Base-by-base conservation (phyloP, 2,113 vertebrate species). In the Polyodon spathula region DNA sequence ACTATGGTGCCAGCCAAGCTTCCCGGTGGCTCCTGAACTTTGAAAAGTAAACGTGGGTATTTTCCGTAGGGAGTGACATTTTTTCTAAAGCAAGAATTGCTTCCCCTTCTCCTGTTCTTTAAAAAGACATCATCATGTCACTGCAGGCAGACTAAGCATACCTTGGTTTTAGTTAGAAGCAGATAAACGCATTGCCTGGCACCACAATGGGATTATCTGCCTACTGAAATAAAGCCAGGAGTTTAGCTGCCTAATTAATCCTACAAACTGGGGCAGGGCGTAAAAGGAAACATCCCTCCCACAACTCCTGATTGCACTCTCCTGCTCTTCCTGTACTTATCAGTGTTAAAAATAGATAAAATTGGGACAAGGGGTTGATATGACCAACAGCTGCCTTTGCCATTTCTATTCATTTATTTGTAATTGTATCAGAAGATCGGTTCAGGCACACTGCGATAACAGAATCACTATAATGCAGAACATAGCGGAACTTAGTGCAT, bases 241-340 rank as follows among this genome's bases (percentile, higher is more conserved):
- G 16, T 10, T 17, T 53, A 40, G 15, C 48, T 40, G 50, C 12
- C 37, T 54, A 16, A 53, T 61, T 61, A 61, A 61, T 17, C 50
- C 59, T 10, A 3, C 40, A 27, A 52, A 54, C 48, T 15, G 37
- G 12, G 46, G 51, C 37, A 40, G 14, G 46, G 7, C 4, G 48
- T 6, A 17, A 38, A 6, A 17, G 51, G 37, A 50, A 50, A 61
- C 39, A n/a, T 53, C 48, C 59, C 38, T 16, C 39, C n/a, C 48
- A 40, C 40, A 51, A 37, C 6, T 16, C 44, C 2, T 50, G 38
- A 59, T 59, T 37, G 15, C 16, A 43, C 27, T 38, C 27, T 11
- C 41, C 37, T 9, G 16, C 43, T 8, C 10, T 59, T 44, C n/a
- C 15, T 57, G 6, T 8, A 9, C 48, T 58, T 17, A 27, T 12